Conservation (phyloP, 2,888 invertebrate genomes). For the Gymnoscelis rufifasciata region DNA sequence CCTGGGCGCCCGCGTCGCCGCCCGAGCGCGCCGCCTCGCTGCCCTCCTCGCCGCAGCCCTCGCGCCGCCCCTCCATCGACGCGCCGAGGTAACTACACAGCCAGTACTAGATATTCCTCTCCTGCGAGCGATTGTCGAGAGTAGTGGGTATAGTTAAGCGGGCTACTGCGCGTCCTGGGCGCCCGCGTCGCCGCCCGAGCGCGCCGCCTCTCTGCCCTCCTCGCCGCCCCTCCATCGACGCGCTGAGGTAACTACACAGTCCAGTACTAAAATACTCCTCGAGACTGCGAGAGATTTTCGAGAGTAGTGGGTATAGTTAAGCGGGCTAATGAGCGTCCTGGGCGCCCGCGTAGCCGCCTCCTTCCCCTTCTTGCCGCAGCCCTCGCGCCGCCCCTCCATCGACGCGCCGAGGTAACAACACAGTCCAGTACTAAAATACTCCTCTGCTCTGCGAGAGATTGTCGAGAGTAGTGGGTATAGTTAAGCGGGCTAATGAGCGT, state of each 20-base stretch:
- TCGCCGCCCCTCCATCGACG: constrained; percentile 52
- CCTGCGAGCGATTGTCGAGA: too few species aligned
- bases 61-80: constrained; percentile 45
- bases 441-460: too few species aligned
- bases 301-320: too few species aligned
- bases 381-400: constrained; percentile 52
- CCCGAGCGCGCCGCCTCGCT: constrained; percentile 66
- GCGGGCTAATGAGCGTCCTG: constrained; percentile 83
- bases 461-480: too few species aligned
- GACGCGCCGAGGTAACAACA: constrained; percentile 32
- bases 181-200: constrained; percentile 84
- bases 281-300: too few species aligned
- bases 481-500: constrained; percentile 86
- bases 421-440: too few species aligned
- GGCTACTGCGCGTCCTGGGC: constrained; percentile 82
- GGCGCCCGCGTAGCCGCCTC: constrained; percentile 82
- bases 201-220: constrained; percentile 58
- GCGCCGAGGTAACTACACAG: constrained; percentile 25
- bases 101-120: too few species aligned
- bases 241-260: constrained; percentile 22
- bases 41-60: constrained; percentile 60
- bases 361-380: constrained; percentile 55
- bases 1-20: constrained; percentile 81
- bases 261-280: too few species aligned
- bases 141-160: too few species aligned